Evolutionary conservation across 2,797 vertebrate species (phyloP).

Genomic region (Gallinago solitaria): DNA sequence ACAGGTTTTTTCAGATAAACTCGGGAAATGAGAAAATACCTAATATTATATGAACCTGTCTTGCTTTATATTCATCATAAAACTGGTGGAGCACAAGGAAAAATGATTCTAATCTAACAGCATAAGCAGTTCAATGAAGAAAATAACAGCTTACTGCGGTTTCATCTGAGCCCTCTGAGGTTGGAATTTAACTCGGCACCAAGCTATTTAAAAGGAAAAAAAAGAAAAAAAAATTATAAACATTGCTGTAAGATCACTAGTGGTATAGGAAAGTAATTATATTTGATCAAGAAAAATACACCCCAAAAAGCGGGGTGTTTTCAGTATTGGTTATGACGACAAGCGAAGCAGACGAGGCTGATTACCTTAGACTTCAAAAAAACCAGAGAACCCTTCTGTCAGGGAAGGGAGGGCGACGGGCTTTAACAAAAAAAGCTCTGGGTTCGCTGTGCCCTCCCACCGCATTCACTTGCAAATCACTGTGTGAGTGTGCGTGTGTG

Average conservation of each 20-base stretch:
- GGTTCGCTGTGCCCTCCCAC: conserved; percentile 72
- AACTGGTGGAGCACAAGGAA: not conserved
- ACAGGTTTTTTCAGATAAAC: not conserved
- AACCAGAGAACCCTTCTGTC: conserved; percentile 72
- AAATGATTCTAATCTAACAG: not conserved
- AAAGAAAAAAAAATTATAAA: not conserved
- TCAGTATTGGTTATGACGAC: not conserved
- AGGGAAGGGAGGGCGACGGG: conserved; percentile 63
- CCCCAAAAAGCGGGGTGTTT: not conserved
- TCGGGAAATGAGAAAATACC: not conserved
- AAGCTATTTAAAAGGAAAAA: not conserved
- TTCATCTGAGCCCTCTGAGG: not conserved
- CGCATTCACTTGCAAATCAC: conserved; percentile 84
- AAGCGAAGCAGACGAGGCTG: conserved; percentile 55
- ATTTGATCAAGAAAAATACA: not conserved
- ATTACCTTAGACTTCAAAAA: conserved; percentile 71
- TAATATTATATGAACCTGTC: not conserved
- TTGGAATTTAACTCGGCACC: conserved; percentile 7
- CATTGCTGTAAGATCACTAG: not conserved
- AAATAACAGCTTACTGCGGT: not conserved
- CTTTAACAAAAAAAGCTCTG: conserved; percentile 49
- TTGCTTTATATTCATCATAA: not conserved
- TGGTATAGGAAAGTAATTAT: not conserved
- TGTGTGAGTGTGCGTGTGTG: not conserved
- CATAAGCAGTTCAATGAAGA: conserved; percentile 13